Conservation (phyloP, 2,797 vertebrate genomes). For the Adrianichthys oophorus region DNA sequence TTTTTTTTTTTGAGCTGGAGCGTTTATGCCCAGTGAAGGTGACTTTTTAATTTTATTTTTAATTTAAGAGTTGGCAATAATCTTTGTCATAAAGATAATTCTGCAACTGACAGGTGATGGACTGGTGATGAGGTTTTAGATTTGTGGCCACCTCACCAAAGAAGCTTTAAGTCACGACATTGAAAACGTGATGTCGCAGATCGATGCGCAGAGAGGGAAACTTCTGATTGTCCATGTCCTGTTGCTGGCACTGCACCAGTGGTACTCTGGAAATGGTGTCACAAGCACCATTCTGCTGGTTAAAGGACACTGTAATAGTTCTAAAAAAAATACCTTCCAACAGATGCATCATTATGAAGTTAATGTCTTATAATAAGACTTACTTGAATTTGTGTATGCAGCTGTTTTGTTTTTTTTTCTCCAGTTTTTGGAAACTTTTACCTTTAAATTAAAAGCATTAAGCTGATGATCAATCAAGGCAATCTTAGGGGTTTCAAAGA, state of each 20-base stretch:
- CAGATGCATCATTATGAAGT: slow-evolving; percentile 72
- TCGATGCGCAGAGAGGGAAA: slow-evolving; percentile 35
- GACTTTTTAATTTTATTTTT: slow-evolving; percentile 24
- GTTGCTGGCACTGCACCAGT: slow-evolving; percentile 53
- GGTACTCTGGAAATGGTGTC: slow-evolving; percentile 69
- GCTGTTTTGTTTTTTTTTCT: slow-evolving; percentile 80
- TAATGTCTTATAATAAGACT: slow-evolving; percentile 88
- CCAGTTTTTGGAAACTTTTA: slow-evolving; percentile 76
- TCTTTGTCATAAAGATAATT: slow-evolving; percentile 49
- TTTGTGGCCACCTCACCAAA: slow-evolving; percentile 73
- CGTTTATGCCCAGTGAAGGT: slow-evolving; percentile 35
- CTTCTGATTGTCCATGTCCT: slow-evolving; percentile 64
- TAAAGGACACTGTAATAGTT: slow-evolving; percentile 79
- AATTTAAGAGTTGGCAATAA: slow-evolving; percentile 58
- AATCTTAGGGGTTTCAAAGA: slow-evolving; percentile 71
- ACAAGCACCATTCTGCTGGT: slow-evolving; percentile 68
- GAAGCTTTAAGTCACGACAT: slow-evolving; percentile 48
- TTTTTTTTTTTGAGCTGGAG: slow-evolving; percentile 53
- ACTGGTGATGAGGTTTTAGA: slow-evolving; percentile 50
- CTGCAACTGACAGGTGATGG: slow-evolving; percentile 58
- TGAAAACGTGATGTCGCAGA: slow-evolving; percentile 39
- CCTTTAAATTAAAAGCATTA: slow-evolving; percentile 71
- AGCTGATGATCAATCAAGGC: slow-evolving; percentile 73
- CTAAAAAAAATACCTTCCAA: slow-evolving; percentile 70
- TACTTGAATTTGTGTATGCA: slow-evolving; percentile 83